Base-by-base conservation (phyloP, 1,140 invertebrate genomes). In the Megalonaias nervosa region DNA sequence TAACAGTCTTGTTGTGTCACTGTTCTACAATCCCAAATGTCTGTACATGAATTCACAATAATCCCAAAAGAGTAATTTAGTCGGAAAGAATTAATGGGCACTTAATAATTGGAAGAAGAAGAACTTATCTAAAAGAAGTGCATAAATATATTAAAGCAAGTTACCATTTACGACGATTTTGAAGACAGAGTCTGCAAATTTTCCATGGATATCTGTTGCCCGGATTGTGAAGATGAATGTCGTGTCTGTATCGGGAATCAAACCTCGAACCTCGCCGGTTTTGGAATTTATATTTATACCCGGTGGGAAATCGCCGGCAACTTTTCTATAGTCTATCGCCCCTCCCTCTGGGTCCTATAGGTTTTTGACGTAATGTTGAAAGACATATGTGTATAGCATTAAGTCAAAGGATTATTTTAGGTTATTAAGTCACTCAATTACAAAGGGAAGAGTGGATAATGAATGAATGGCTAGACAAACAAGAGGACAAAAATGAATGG, bases 271-370 rank as follows among this genome's bases (percentile, higher is more conserved):
- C 19, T 31, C 59, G 16, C 82, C 82, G 16, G 73, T 75, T 4
- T 57, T 12, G 19, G 68, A 11, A 55, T 79, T 62, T n/a, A 84
- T 60, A 31, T 60, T 70, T 48, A 84, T 55, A 11, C 82, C 80
- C 0, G 80, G 80, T 9, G 82, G 82, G 1, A 84, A 62, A n/a
- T 67, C 68, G 9, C 82, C 82, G 16, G 80, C 77, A 15, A 84
- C 75, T 17, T 69, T 48, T 5, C 48, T 70, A 66, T 84, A 84
- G 4, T 68, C 72, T 14, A 84, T 26, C 12, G 19, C 56, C 13
- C 68, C 60, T 21, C 80, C 82, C 59, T 84, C 82, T 13, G 82
- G 80, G 31, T 84, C 82, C 82, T 84, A 48, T 48, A 48, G 38
- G 38, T 48, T 48, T 9, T 48, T 9, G 38, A 48, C 6, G 38